A percentile compares a stretch with the other conserved stretches of the same genome.
phyloP scores from a whole-genome alignment of 2,113 vertebrate genomes.

The Salvelinus alpinus region DNA sequence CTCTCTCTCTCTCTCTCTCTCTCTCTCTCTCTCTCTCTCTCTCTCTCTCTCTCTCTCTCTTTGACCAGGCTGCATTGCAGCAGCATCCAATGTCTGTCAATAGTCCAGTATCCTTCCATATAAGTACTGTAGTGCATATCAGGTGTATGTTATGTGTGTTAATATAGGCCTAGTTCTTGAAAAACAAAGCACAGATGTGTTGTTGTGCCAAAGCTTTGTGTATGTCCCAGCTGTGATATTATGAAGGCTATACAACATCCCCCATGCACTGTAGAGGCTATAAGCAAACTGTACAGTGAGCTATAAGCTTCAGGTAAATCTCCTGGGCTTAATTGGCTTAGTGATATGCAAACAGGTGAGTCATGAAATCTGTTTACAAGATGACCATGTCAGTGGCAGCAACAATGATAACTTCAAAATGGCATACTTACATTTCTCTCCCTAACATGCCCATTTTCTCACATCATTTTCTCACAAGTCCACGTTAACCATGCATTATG shows the following conservation, averaged over 20 bases:
- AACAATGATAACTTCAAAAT: background rate
- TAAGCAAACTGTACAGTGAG: slow-evolving; percentile 39
- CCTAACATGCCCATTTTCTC: background rate
- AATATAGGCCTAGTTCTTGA: background rate
- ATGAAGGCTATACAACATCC: slow-evolving; percentile 9
- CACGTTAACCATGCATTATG: too few species aligned
- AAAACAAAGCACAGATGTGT: background rate
- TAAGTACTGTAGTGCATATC: slow-evolving; percentile 37
- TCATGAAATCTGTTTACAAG: slow-evolving; percentile 69
- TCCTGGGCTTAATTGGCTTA: slow-evolving; percentile 68
- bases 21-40: background rate
- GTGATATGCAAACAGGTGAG: slow-evolving; percentile 68
- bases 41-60: too few species aligned
- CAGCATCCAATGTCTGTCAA: slow-evolving; percentile 24
- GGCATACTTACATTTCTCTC: background rate
- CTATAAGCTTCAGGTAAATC: slow-evolving; percentile 67
- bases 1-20: slow-evolving; percentile 39
- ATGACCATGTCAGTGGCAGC: slow-evolving; percentile 38
- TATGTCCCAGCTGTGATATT: background rate
- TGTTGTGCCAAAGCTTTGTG: background rate
- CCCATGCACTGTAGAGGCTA: slow-evolving; percentile 22
- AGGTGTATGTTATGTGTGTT: slow-evolving; percentile 42
- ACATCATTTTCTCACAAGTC: too few species aligned
- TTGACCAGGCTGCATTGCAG: slow-evolving; percentile 37
- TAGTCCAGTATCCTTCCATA: slow-evolving; percentile 33